Conservation (phyloP, 2,888 invertebrate species). For the Callimorpha dominula region DNA sequence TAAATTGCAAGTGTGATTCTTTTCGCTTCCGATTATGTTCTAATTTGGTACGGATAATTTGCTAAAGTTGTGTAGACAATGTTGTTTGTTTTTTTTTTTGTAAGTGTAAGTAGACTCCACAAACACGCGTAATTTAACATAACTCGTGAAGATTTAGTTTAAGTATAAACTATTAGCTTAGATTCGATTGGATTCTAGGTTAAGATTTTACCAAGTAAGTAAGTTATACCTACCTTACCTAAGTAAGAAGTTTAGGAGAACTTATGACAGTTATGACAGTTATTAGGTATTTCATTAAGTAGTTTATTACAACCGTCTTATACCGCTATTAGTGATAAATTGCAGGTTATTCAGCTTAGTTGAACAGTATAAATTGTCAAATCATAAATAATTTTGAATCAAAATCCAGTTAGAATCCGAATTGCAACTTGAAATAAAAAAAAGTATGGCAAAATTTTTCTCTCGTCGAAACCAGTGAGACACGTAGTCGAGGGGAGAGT, state of each 20-base stretch:
- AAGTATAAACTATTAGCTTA: neutral
- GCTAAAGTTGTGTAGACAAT: constrained; percentile 4
- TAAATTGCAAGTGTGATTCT: constrained; percentile 53
- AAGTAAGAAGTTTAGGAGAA: neutral
- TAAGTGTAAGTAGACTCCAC: neutral
- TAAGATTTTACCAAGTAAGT: neutral
- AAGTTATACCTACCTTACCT: neutral
- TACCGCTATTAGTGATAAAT: neutral
- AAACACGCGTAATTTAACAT: neutral
- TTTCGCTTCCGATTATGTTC: constrained; percentile 42
- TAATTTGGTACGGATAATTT: constrained; percentile 33
- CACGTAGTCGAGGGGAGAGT: constrained; percentile 53
- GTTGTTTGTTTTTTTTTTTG: no score
- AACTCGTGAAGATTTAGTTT: neutral
- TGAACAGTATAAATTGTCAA: neutral
- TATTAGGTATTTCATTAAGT: neutral
- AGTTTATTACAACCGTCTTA: neutral
- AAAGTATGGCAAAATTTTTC: constrained; percentile 24
- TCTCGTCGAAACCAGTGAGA: constrained; percentile 38
- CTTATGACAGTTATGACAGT: neutral
- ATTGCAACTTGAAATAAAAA: constrained; percentile 16
- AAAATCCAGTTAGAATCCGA: neutral
- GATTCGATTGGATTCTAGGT: neutral
- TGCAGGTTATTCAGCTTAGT: neutral
- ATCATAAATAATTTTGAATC: neutral